phyloP scores from a whole-genome alignment of 2,888 invertebrate genomes.

The Dexiosoma caninum region DNA sequence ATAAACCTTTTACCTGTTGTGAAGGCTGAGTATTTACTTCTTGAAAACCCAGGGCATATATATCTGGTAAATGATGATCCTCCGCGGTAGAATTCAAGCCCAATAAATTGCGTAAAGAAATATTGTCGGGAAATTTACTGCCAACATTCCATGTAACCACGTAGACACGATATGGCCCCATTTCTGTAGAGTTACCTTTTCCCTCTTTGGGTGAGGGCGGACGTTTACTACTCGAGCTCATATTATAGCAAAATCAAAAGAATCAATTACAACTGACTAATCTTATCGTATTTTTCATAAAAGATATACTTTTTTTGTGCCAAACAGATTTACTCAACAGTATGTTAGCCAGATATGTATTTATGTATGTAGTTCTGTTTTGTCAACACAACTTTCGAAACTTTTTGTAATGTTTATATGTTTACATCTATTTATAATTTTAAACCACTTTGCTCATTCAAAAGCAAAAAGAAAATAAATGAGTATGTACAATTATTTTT shows the following conservation, averaged over 20 bases:
- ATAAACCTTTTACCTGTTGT: conserved; percentile 87
- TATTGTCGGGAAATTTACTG: conserved; percentile 85
- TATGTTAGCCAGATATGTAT: no score
- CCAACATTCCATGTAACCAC: conserved; percentile 95
- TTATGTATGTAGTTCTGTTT: no score
- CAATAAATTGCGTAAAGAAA: conserved; percentile 84
- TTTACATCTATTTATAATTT: no score
- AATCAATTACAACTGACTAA: no score
- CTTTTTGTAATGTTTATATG: neutral
- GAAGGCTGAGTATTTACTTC: conserved; percentile 94
- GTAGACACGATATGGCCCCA: conserved; percentile 82
- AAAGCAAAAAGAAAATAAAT: conserved; percentile 32
- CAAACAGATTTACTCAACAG: no score
- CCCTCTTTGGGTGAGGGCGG: neutral
- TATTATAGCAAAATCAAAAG: neutral
- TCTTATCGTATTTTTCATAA: neutral
- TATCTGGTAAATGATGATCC: conserved; percentile 83
- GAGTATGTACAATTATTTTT: conserved; percentile 7
- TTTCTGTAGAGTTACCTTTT: conserved; percentile 55
- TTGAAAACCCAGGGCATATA: conserved; percentile 91
- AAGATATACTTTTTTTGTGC: no score
- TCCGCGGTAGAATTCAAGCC: conserved; percentile 81
- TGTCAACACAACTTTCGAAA: no score
- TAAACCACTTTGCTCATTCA: neutral
- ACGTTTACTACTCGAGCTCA: conserved; percentile 33